Evolutionary conservation across 2,797 vertebrate genomes (phyloP).

Genomic region (Phalanger gymnotis): DNA sequence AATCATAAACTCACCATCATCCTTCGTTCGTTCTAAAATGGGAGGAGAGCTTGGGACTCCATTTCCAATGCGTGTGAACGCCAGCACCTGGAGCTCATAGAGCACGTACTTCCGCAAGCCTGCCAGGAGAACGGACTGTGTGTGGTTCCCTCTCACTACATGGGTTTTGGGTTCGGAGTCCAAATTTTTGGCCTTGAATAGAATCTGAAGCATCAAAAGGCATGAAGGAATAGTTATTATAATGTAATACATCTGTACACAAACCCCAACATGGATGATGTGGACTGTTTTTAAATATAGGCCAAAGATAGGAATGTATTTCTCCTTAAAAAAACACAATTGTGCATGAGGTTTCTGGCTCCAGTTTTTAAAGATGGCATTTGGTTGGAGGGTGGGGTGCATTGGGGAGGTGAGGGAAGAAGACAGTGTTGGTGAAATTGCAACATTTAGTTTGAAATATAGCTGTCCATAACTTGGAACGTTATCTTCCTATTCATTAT

Average conservation of each 20-base stretch:
- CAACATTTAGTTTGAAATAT: not conserved
- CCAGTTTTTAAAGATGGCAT: not conserved
- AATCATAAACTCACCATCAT: conserved; percentile 87
- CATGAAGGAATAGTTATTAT: accelerated
- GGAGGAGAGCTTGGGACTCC: conserved; percentile 89
- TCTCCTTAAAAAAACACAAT: not conserved
- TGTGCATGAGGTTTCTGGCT: not conserved
- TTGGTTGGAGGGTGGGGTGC: not conserved
- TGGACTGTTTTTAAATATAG: not conserved
- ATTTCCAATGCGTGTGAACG: conserved; percentile 92
- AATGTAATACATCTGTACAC: accelerated
- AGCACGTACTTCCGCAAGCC: conserved; percentile 89
- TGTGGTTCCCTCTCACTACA: conserved; percentile 89
- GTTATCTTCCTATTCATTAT: not conserved
- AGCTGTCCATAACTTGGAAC: accelerated
- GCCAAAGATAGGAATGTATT: not conserved
- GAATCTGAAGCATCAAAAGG: conserved; percentile 83
- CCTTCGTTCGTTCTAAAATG: conserved; percentile 90
- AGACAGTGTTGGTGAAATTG: not conserved
- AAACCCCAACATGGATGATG: not conserved
- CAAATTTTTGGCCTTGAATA: conserved; percentile 87
- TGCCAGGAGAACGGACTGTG: conserved; percentile 86
- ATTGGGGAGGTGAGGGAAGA: accelerated
- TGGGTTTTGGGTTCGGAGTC: conserved; percentile 86
- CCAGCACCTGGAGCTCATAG: conserved; percentile 93